Evolutionary conservation across 2,888 invertebrate genomes (phyloP).

Genomic region (Cetonia aurata): DNA sequence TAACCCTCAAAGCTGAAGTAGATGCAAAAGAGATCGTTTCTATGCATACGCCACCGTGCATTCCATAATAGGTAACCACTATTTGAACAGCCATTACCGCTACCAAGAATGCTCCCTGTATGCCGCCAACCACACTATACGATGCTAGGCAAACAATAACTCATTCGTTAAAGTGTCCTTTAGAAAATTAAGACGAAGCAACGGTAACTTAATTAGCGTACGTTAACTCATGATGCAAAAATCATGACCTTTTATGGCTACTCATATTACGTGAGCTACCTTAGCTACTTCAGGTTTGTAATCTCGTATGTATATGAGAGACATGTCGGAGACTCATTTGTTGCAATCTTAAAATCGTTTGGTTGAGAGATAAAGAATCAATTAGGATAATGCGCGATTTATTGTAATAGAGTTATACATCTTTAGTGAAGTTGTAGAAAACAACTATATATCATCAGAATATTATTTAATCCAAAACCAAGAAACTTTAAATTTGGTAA

Average conservation of each 20-base stretch:
- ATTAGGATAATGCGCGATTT: slow-evolving; percentile 17
- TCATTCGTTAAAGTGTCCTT: slow-evolving; percentile 28
- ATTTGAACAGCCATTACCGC: slow-evolving; percentile 28
- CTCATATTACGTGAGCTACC: slow-evolving; percentile 1
- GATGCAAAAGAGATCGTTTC: slow-evolving; percentile 24
- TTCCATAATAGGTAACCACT: slow-evolving; percentile 16
- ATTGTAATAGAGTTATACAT: slow-evolving; percentile 3
- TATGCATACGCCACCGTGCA: slow-evolving; percentile 16
- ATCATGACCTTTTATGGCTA: slow-evolving; percentile 19
- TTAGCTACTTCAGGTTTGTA: slow-evolving; percentile 3
- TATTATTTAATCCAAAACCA: neutral
- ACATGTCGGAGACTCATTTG: slow-evolving; percentile 8
- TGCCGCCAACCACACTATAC: slow-evolving; percentile 4
- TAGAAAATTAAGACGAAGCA: slow-evolving; percentile 23
- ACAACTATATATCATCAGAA: neutral
- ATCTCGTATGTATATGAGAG: slow-evolving; percentile 1
- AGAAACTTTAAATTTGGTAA: too few species aligned
- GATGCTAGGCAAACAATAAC: slow-evolving; percentile 21
- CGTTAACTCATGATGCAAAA: slow-evolving; percentile 3
- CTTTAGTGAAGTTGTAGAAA: neutral
- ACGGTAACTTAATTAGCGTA: slow-evolving; percentile 28
- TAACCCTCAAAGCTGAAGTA: neutral
- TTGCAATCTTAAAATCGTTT: slow-evolving; percentile 2
- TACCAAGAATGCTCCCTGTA: neutral
- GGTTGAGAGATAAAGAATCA: neutral